These are phyloP conservation scores for Acanthopagrus latus DNA, from an alignment of 2,797 vertebrate species.

Conservation along the genomic window DNA sequence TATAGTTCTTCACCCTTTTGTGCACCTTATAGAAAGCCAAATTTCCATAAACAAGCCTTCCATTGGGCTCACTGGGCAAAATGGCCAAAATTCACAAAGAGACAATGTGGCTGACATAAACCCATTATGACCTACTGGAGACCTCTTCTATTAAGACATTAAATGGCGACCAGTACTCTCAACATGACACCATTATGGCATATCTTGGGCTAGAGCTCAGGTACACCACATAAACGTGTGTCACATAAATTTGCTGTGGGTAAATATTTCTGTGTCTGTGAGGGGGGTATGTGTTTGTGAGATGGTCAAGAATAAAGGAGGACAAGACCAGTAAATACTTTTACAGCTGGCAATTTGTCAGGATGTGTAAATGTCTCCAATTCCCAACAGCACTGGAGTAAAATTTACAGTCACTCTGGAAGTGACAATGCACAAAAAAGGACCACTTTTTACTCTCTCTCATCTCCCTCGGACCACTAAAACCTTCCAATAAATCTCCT, in stretches of 20 bases:
- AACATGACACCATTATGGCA: conserved; percentile 64
- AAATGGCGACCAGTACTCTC: conserved; percentile 52
- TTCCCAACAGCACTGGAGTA: conserved; percentile 89
- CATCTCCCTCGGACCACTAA: conserved; percentile 87
- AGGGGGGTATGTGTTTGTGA: conserved; percentile 62
- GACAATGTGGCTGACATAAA: conserved; percentile 62
- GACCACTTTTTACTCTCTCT: conserved; percentile 91
- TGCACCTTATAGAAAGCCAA: not conserved
- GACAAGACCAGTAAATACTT: conserved; percentile 85
- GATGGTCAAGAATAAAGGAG: conserved; percentile 73
- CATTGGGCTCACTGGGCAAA: conserved; percentile 23
- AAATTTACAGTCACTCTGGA: conserved; percentile 96
- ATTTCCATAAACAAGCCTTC: conserved; percentile 46
- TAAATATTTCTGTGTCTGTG: conserved; percentile 76
- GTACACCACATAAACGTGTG: conserved; percentile 64
- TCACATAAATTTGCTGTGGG: conserved; percentile 75
- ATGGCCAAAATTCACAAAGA: conserved; percentile 25
- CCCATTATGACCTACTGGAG: conserved; percentile 66
- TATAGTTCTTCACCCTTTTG: conserved; percentile 6
- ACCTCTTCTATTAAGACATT: conserved; percentile 70
- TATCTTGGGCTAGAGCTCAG: conserved; percentile 59
- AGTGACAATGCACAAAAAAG: conserved; percentile 95
- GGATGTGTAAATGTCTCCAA: conserved; percentile 90
- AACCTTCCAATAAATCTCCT: conserved; percentile 94
- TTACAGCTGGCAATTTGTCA: conserved; percentile 86